These are phyloP conservation scores for Trididemnum miniatum DNA, from an alignment of 23 tunicate genomes.

Conservation along the genomic window DNA sequence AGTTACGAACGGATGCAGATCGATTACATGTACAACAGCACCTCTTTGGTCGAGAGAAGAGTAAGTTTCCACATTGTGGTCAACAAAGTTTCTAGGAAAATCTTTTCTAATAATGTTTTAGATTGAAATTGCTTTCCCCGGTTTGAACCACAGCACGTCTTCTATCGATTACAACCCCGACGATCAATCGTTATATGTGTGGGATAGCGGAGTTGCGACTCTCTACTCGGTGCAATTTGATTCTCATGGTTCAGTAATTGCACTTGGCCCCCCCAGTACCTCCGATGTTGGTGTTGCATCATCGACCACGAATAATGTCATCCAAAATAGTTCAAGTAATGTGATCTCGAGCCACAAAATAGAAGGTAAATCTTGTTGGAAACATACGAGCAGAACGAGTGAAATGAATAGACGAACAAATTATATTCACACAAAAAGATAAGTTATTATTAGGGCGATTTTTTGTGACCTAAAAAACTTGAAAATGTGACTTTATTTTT, in stretches of 20 bases:
- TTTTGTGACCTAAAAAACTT: too few relatives aligned
- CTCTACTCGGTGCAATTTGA: slow-evolving; percentile 62
- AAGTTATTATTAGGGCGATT: too few relatives aligned
- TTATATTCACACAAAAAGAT: too few relatives aligned
- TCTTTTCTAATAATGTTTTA: neutral
- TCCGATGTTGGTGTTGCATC: too few relatives aligned
- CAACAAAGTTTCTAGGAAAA: neutral
- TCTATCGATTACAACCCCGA: slow-evolving; percentile 80
- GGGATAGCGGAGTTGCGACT: slow-evolving; percentile 64
- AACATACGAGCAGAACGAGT: too few relatives aligned
- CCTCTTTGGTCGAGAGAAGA: slow-evolving; percentile 51
- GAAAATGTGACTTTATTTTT: too few relatives aligned
- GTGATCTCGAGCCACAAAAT: too few relatives aligned
- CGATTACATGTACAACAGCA: slow-evolving; percentile 89
- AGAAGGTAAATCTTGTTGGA: too few relatives aligned
- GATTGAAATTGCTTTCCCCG: slow-evolving; percentile 79
- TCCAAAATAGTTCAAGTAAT: too few relatives aligned
- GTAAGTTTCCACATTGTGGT: slow-evolving; percentile 21
- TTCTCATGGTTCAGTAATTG: neutral
- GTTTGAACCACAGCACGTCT: slow-evolving; percentile 54
- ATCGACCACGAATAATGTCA: too few relatives aligned
- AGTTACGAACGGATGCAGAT: slow-evolving; percentile 62
- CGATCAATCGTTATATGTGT: slow-evolving; percentile 65
- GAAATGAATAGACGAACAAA: too few relatives aligned
- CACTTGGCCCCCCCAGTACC: neutral